Base-by-base conservation (phyloP, 1,140 invertebrate genomes). In the Drosophila biarmipes region DNA sequence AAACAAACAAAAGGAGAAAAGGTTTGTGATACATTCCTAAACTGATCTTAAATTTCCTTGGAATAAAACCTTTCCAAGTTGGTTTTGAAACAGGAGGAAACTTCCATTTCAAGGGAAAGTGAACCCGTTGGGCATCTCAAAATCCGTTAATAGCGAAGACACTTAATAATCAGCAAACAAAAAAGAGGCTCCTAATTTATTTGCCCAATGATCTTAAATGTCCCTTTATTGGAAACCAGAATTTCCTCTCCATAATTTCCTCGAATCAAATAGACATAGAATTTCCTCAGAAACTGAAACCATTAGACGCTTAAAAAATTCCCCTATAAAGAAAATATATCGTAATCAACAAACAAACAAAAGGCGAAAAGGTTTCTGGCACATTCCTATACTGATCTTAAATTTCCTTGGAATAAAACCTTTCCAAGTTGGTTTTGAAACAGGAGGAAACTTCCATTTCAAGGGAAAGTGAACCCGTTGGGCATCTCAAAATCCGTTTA, bases 131-230 rank as follows among this genome's bases (percentile, higher is more conserved):
- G n/a, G n/a, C n/a, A n/a, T n/a, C n/a, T n/a, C n/a, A n/a, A n/a
- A n/a, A n/a, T n/a, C n/a, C n/a, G n/a, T n/a, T n/a, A n/a, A n/a
- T n/a, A n/a, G n/a, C n/a, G n/a, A n/a, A n/a, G n/a, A n/a, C n/a
- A n/a, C n/a, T n/a, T n/a, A n/a, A 45, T 24, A 45, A 24, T 14
- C n/a, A n/a, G n/a, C n/a, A n/a, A n/a, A 21, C n/a, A 15, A 31
- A 17, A n/a, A 27, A 27, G 2, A 8, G 14, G 21, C 27, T 27
- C 21, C 14, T 27, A 27, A 24, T 27, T 27, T 46, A n/a, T 46
- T 46, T 27, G 24, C 15, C 45, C 6, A 46, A 14, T 11, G 45
- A 37, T 58, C 46, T 17, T 12, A 10, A 7, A 37, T 53, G 52
- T 58, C n/a, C 21, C 24, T 24, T 2, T 2, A 21, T 24, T 5